Evolutionary conservation across 2,888 invertebrate species (phyloP), one percentile per base, ranked within the genome.

Genomic region (Nebria brevicollis): DNA sequence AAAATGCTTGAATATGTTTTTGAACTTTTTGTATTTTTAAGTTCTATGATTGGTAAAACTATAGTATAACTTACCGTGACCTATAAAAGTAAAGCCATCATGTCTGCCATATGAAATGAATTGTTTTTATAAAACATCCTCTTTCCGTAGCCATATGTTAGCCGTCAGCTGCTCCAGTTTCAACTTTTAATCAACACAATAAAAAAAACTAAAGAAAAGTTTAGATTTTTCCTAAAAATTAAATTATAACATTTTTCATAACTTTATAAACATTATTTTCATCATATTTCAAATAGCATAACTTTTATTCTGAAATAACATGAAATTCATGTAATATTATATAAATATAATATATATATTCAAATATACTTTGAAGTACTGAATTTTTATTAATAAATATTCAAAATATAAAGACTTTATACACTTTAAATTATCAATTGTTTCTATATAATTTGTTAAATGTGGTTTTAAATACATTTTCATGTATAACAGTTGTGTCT

Each of bases 401-500:
- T 1, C 20, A 20, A 20, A 20, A 20, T 20, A 20, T 20, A 20
- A 20, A 34, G 34, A 34, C 34, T 34, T 34, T 34, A 34, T 34
- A 20, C 20, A 20, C 20, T 34, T 34, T 34, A 34, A 34, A 34
- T 34, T 5, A 34, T 34, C 34, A 34, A 34, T 34, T 34, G 34
- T 34, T 34, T 34, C 34, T 34, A 34, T 34, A 34, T 34, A 34
- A 34, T 34, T 34, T 34, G 34, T 34, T 1, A 34, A 8, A 54
- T 54, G 54, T 54, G 54, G 4, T 13, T 54, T 54, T 54, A 54
- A 54, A 54, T 54, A 54, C 54, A 13, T 54, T 11, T 13, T 8
- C 8, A 54, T 54, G 34, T 34, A 34, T 54, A 54, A 54, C 54
- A 54, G 72, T 83, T 83, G 78, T 82, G 76, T 82, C 82, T 86